Evolutionary conservation across 2,113 vertebrate species (phyloP).

Genomic region (Rhinoptilus africanus): DNA sequence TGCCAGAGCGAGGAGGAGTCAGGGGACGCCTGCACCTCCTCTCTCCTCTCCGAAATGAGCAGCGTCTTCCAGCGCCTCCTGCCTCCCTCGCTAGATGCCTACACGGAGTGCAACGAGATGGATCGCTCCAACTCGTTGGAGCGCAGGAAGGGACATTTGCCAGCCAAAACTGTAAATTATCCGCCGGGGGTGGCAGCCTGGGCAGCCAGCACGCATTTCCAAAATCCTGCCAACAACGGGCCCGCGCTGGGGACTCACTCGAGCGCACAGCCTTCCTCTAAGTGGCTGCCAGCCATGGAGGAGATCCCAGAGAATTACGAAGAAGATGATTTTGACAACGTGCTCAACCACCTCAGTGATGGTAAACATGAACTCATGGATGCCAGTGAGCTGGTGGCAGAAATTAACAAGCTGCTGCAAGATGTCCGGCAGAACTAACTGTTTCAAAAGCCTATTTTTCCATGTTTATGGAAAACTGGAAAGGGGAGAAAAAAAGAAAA

Average conservation of each 20-base stretch:
- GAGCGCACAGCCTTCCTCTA: slow-evolving; percentile 83
- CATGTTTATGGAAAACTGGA: slow-evolving; percentile 69
- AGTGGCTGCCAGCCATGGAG: slow-evolving; percentile 98
- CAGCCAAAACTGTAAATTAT: slow-evolving; percentile 84
- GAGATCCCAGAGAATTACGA: slow-evolving; percentile 98
- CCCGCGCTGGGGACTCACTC: slow-evolving; percentile 80
- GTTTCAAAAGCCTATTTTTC: slow-evolving; percentile 57
- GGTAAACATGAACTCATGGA: slow-evolving; percentile 96
- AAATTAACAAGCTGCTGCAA: slow-evolving; percentile 97
- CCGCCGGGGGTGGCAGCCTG: slow-evolving; percentile 92
- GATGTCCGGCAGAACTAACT: slow-evolving; percentile 92
- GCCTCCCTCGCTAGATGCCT: slow-evolving; percentile 87
- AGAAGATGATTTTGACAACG: slow-evolving; percentile 95
- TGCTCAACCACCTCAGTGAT: slow-evolving; percentile 91
- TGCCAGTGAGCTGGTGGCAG: slow-evolving; percentile 95
- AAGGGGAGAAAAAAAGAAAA: background rate
- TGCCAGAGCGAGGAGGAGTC: slow-evolving; percentile 63
- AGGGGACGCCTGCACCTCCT: slow-evolving; percentile 79
- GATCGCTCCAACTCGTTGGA: slow-evolving; percentile 84
- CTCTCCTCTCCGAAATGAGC: slow-evolving; percentile 94
- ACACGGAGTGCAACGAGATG: slow-evolving; percentile 78
- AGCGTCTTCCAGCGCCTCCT: slow-evolving; percentile 93
- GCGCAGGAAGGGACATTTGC: slow-evolving; percentile 84
- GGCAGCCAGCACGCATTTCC: slow-evolving; percentile 96
- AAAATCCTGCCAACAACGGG: slow-evolving; percentile 85